Base-by-base conservation (phyloP, 2,888 invertebrate species). In the Gastrophysa polygoni region DNA sequence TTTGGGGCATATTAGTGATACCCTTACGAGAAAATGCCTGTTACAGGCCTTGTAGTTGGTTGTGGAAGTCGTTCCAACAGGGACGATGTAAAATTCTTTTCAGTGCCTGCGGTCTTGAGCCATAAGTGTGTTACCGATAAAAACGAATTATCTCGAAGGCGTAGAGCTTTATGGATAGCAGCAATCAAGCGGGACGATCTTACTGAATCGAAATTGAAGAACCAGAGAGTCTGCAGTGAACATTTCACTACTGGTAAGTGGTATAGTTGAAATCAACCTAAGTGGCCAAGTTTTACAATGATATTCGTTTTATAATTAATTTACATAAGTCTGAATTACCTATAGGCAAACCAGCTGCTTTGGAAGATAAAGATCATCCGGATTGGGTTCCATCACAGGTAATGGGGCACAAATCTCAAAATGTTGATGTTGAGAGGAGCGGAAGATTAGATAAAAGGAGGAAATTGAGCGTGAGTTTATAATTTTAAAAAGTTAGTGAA, bases 371-470 rank as follows among this genome's bases (percentile, higher is more conserved):
- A 44, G 28, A 17, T 24, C 14, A 58, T 55, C 54, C 62, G 17
- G 62, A 61, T 29, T 61, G 61, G 61, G 51, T 57, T 46, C 61
- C 61, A 1, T 61, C 58, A 44, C 49, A 58, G 18, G 5, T 46
- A 17, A 56, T 24, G n/a, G 46, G 46, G 11, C 17, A 24, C 28
- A 56, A 44, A 44, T 44, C 55, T 44, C 44, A 55, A 20, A 46
- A 34, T 17, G 18, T 2, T 14, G 52, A 34, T 34, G 52, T 52
- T 4, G 43, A 43, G 28, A 55, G 55, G 28, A 55, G 21, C 2
- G 24, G 43, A 44, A 55, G 20, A 44, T 20, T 44, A 16, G 44
- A 55, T 24, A 24, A 54, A n/a, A 18, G 54, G 21, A 54, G 21
- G 43, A 38, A 29, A 20, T n/a, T n/a, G 21, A 43, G 43, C 14